Conservation (phyloP, 1,140 invertebrate species). For the roundworm (Caenorhabditis elegans) region DNA sequence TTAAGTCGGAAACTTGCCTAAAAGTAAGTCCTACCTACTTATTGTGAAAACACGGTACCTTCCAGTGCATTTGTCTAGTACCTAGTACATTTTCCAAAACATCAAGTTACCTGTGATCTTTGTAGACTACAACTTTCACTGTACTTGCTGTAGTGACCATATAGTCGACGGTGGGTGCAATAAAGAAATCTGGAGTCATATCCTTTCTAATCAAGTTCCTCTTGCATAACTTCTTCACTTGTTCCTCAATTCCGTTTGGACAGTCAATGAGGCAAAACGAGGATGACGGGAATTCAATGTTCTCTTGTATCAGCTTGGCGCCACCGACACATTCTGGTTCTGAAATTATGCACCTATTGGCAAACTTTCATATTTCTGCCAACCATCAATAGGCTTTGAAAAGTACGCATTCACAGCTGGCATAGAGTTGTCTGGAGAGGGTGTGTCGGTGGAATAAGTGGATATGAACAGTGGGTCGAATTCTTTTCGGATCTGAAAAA, state of each 20-base stretch:
- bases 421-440: not conserved
- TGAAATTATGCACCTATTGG: not conserved
- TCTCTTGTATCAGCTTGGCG: not conserved
- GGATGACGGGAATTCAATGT: not conserved
- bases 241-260: not conserved
- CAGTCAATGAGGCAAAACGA: not conserved
- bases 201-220: not conserved
- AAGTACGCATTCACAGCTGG: not conserved
- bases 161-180: conserved; percentile 38
- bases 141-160: conserved; percentile 32
- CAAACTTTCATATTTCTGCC: not conserved
- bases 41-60: too few relatives aligned
- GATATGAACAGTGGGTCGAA: conserved; percentile 32
- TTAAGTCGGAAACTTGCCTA: too few relatives aligned
- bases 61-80: too few relatives aligned
- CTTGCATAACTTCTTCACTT: not conserved
- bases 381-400: not conserved
- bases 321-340: not conserved
- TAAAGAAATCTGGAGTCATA: conserved; percentile 37
- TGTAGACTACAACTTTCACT: conserved; percentile 42
- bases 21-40: too few relatives aligned
- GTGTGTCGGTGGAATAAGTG: not conserved
- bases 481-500: conserved; percentile 36
- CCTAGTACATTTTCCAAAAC: not conserved
- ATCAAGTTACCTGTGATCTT: conserved; percentile 31